Base-by-base conservation (phyloP, 2,113 vertebrate species). In the Rissa tridactyla region DNA sequence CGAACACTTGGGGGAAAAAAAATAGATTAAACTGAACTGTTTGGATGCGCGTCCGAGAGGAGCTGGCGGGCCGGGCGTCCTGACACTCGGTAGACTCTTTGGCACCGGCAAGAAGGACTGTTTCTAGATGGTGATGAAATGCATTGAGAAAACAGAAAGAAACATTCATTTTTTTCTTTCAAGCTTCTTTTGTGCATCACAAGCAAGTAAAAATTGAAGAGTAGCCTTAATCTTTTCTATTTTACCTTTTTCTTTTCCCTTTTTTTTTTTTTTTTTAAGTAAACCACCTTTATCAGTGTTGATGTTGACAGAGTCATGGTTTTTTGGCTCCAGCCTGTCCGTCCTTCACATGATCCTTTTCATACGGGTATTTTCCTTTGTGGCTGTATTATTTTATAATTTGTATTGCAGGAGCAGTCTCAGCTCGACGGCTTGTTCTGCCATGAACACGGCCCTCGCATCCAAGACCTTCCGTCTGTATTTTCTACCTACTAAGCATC, bases 41-140 rank as follows among this genome's bases (percentile, higher is more conserved):
- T 62, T 69, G 69, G 54, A 26, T 25, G 26, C 0, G 1, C 19
- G 30, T 36, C 38, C 11, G 36, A 22, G 71, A 60, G 44, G 38
- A 52, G 47, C 55, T 58, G 78, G 36, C 1, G 1, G 13, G 26
- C 18, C 0, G 0, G 57, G 36, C 1, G 0, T 60, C 13, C 52
- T 22, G 32, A 29, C 6, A 2, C 23, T 16, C 15, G 23, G 11
- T 8, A 13, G 19, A 17, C 11, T 36, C 13, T 3, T 34, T 65
- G 77, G 70, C 12, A 7, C n/a, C 25, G 46, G 26, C 38, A 64
- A 12, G 38, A 51, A 62, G 20, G 38, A 11, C 49, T 36, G 0
- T 38, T 80, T n/a, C 44, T 73, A 15, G 60, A 5, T 49, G 65
- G 32, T 52, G 57, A 36, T 36, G 30, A 66, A 71, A 77, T 12